These are phyloP conservation scores for Etheostoma nigrum DNA, from an alignment of 2,797 vertebrate genomes.

Conservation along the genomic window DNA sequence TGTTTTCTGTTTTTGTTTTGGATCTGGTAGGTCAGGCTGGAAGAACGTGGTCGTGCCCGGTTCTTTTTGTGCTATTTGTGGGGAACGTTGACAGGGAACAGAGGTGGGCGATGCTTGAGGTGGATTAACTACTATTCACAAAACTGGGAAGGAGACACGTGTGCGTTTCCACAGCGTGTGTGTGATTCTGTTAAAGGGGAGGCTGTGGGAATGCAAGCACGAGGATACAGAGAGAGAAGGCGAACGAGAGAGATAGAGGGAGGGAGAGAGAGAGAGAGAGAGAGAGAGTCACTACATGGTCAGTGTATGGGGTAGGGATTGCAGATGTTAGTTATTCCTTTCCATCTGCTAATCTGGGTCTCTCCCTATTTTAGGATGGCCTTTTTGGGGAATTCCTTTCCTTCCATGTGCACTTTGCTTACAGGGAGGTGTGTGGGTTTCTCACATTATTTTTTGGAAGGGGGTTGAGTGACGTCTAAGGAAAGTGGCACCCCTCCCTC, in stretches of 20 bases:
- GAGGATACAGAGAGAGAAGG: conserved; percentile 18
- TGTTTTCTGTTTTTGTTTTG: conserved; percentile 8
- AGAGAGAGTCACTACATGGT: conserved; percentile 28
- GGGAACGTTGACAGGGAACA: conserved; percentile 31
- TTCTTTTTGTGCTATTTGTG: conserved; percentile 33
- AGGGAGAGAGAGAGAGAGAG: conserved; percentile 16
- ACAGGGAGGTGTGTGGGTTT: conserved; percentile 31
- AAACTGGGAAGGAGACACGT: conserved; percentile 56
- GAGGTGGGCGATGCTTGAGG: conserved; percentile 56
- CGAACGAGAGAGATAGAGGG: conserved; percentile 3
- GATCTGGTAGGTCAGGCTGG: conserved; percentile 20
- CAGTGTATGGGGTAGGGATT: conserved; percentile 44
- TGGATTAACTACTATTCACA: conserved; percentile 66
- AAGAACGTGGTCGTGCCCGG: conserved; percentile 24
- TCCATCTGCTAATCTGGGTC: conserved; percentile 47
- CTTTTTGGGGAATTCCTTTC: conserved; percentile 59
- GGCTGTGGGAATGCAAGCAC: conserved; percentile 34
- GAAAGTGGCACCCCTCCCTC: conserved; percentile 53
- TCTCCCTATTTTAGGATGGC: conserved; percentile 29
- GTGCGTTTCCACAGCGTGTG: conserved; percentile 22
- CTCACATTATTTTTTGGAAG: conserved; percentile 1
- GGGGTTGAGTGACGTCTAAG: conserved; percentile 35
- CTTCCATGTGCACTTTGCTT: conserved; percentile 54
- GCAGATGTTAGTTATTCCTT: conserved; percentile 51
- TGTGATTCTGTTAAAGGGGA: conserved; percentile 21